phyloP scores from a whole-genome alignment of 2,797 vertebrate species.

The Macroramphosus scolopax region DNA sequence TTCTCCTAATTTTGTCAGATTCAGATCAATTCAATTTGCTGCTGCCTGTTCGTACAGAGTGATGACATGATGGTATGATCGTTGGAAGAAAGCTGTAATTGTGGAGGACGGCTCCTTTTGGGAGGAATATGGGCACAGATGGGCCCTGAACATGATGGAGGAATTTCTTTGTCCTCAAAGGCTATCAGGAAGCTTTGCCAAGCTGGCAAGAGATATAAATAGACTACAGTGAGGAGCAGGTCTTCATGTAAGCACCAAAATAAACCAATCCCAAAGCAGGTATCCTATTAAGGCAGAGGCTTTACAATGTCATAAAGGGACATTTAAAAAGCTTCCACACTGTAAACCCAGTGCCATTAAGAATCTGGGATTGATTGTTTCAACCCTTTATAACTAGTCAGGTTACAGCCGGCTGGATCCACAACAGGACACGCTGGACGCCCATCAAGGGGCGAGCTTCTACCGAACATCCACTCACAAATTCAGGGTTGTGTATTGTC shows the following conservation, averaged over 20 bases:
- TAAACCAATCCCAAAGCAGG: conserved; percentile 41
- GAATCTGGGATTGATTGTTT: not conserved
- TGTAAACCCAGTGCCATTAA: conserved; percentile 9
- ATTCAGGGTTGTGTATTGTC: not conserved
- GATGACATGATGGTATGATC: conserved; percentile 62
- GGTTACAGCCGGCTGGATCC: conserved; percentile 10
- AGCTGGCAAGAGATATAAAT: conserved; percentile 73
- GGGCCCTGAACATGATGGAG: conserved; percentile 69
- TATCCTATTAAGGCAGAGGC: conserved; percentile 18
- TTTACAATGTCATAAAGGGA: conserved; percentile 40
- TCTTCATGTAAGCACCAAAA: conserved; percentile 58
- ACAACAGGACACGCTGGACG: conserved; percentile 19
- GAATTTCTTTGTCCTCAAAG: conserved; percentile 71
- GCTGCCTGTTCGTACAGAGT: conserved; percentile 62
- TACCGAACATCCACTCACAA: conserved; percentile 18
- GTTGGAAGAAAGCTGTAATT: conserved; percentile 65
- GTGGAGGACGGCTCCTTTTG: conserved; percentile 64
- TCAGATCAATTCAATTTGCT: conserved; percentile 75
- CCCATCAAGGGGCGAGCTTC: conserved; percentile 33
- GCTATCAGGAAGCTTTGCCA: conserved; percentile 66
- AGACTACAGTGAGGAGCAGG: conserved; percentile 58
- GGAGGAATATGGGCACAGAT: conserved; percentile 71
- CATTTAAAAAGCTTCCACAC: conserved; percentile 17
- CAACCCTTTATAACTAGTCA: not conserved
- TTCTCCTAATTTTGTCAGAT: conserved; percentile 70